A percentile compares a stretch with the other conserved stretches of the same genome.
Conservation (phyloP, 2,888 invertebrate genomes). For the Hydropsyche betteni region DNA sequence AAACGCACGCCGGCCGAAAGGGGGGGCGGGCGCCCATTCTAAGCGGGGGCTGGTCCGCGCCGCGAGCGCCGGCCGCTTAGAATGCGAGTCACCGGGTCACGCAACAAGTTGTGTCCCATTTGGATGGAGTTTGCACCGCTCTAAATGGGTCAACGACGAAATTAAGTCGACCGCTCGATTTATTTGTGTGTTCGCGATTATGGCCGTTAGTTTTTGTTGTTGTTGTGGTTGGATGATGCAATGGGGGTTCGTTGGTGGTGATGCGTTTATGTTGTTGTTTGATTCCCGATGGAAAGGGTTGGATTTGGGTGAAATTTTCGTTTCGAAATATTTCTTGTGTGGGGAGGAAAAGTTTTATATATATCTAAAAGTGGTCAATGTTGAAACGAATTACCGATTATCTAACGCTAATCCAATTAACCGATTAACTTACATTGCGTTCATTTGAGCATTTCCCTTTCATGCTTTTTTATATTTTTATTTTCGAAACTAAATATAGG, state of each 20-base stretch:
- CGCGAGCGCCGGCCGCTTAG: constrained; percentile 24
- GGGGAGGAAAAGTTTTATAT: no score
- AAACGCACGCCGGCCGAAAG: no score
- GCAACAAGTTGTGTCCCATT: constrained; percentile 46
- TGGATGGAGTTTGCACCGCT: constrained; percentile 34
- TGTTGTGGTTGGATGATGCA: no score
- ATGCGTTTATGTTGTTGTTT: no score
- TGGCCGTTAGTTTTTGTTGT: neutral
- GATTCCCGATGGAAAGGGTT: no score
- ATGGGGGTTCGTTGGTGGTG: no score
- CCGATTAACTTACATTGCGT: neutral
- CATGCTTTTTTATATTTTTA: no score
- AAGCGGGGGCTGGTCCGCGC: constrained; percentile 18
- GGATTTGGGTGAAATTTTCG: no score
- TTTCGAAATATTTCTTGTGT: no score
- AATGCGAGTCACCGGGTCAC: constrained; percentile 42
- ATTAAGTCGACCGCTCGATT: constrained; percentile 2
- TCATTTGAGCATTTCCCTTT: no score
- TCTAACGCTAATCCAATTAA: constrained; percentile 26
- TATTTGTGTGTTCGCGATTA: neutral
- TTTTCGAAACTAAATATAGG: no score
- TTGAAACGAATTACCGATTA: constrained; percentile 2
- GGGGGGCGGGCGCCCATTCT: constrained; percentile 4
- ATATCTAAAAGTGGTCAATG: constrained; percentile 13
- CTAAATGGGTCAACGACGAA: constrained; percentile 31